phyloP scores from a whole-genome alignment of 1,140 invertebrate genomes.

The Halesus radiatus region DNA sequence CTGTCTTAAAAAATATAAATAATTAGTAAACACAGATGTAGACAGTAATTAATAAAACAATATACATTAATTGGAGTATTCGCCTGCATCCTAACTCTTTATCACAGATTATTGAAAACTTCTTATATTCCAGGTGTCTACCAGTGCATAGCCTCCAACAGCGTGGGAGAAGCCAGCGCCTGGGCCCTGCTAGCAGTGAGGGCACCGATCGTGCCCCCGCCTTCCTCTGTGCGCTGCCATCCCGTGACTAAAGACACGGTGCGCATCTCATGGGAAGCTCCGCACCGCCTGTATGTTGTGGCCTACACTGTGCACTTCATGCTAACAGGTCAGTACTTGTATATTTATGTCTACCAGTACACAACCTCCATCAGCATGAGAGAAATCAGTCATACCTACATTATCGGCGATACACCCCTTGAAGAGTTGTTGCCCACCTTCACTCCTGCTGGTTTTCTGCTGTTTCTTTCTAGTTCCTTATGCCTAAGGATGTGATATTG shows the following conservation, averaged over 20 bases:
- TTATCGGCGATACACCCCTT: no score
- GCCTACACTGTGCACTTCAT: conserved; percentile 62
- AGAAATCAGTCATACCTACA: no score
- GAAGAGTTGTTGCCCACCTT: no score
- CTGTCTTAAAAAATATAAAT: not conserved
- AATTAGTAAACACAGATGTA: no score
- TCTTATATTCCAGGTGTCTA: conserved; percentile 60
- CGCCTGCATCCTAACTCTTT: no score
- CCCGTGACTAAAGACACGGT: conserved; percentile 58
- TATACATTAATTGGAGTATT: no score
- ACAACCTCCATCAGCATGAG: conserved; percentile 59
- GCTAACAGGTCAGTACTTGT: conserved; percentile 27
- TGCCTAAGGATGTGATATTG: no score
- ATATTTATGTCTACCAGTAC: conserved; percentile 64
- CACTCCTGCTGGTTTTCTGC: no score
- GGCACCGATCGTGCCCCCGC: conserved; percentile 59
- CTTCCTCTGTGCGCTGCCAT: conserved; percentile 57
- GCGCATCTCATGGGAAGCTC: conserved; percentile 58
- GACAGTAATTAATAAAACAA: no score
- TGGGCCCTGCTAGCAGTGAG: conserved; percentile 62
- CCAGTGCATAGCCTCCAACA: conserved; percentile 64
- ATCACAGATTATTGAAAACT: no score
- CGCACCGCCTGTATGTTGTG: conserved; percentile 52
- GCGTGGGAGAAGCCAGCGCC: conserved; percentile 44
- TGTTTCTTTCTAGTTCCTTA: no score